Evolutionary conservation across 2,888 invertebrate genomes (phyloP).

Genomic region (Thecophora atra): DNA sequence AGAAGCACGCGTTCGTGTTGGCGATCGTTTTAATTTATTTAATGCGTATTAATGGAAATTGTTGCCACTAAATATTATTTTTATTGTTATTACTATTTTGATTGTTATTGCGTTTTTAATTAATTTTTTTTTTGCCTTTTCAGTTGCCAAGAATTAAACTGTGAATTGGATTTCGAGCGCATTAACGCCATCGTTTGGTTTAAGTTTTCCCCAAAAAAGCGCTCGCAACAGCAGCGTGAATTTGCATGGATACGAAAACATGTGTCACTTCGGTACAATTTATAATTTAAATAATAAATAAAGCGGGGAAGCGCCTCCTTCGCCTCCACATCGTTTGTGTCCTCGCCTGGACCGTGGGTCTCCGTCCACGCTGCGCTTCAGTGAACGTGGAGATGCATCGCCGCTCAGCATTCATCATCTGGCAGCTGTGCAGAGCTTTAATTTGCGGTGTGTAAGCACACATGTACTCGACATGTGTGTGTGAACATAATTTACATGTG

Average conservation of each 20-base stretch:
- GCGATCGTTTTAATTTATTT: slow-evolving; percentile 11
- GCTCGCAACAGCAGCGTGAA: background rate
- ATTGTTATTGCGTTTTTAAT: background rate
- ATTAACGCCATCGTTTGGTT: background rate
- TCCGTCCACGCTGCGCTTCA: background rate
- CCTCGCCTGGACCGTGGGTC: background rate
- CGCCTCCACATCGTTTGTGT: background rate
- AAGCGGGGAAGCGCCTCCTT: background rate
- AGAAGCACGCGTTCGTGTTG: slow-evolving; percentile 5
- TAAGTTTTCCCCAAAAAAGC: background rate
- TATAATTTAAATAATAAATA: slow-evolving; percentile 12
- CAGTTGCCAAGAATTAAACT: background rate
- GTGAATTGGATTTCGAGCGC: background rate
- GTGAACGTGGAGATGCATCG: slow-evolving; percentile 3
- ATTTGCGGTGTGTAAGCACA: no score
- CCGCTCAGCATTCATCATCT: background rate
- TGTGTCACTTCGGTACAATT: no score
- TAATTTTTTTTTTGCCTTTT: background rate
- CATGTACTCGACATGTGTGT: no score
- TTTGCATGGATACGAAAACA: background rate
- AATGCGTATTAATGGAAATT: slow-evolving; percentile 1
- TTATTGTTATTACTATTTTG: slow-evolving; percentile 6
- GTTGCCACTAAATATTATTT: slow-evolving; percentile 14
- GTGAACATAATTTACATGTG: no score
- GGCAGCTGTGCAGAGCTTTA: no score